Base-by-base conservation (phyloP, 2,888 invertebrate species). In the Euzetes globulus region DNA sequence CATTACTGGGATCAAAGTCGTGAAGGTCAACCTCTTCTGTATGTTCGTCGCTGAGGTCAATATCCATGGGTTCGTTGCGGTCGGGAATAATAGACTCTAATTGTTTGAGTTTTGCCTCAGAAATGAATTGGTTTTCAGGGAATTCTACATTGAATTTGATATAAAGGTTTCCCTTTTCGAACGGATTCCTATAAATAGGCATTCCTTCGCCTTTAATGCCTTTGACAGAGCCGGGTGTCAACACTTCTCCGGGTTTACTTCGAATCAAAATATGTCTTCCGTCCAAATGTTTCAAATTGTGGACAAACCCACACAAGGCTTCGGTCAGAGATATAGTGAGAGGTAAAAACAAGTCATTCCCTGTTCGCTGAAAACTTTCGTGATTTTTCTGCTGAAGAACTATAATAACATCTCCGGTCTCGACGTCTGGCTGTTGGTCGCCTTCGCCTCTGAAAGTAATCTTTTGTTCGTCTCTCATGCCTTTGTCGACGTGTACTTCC, bases 401-500 rank as follows among this genome's bases (percentile, higher is more conserved):
- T 80, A 95, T 91, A 73, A 94, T 88, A 45, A 96, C 90, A 85
- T 96, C 93, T 13, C 95, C 95, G 19, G 92, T 88, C 80, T 91
- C 90, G 47, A 90, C 87, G 77, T 89, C 91, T 73, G 92, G 91
- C 85, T 90, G 84, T 81, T 95, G 94, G 83, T 96, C 92, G 45
- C 95, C 95, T 84, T 94, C 94, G 50, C 91, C 91, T 78, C 89
- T 85, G 82, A 94, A 93, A 79, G 87, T 87, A 77, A 96, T 90
- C 83, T 91, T 92, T 82, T 93, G 90, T 80, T 89, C 88, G 80
- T 94, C 90, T 77, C 87, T 87, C 90, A 93, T 93, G 41, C 94
- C 95, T 81, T 91, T 91, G 79, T 94, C 92, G 77, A 97, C 87
- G 81, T 90, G 89, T 13, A 95, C 91, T 82, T 94, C 92, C 71